Percentiles rank a stretch among this genome's conserved stretches.
Conservation (phyloP, 2,113 vertebrate genomes). For the Anhinga rufa region DNA sequence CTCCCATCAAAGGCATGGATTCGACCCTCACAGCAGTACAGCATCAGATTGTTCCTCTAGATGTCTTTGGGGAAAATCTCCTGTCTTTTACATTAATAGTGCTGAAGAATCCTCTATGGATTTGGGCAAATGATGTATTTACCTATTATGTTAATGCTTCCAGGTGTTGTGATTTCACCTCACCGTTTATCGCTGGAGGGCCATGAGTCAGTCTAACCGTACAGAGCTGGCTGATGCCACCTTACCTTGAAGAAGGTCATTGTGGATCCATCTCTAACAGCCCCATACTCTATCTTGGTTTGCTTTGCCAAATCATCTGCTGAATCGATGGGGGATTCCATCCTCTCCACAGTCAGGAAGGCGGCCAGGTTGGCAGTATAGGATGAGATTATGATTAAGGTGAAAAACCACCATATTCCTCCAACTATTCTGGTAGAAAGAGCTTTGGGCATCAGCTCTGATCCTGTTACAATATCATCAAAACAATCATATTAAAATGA, state of each 20-base stretch:
- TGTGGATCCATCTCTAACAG: constrained; percentile 94
- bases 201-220: accelerated
- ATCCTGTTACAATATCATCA: constrained; percentile 80
- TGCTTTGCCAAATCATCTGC: constrained; percentile 97
- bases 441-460: constrained; percentile 98
- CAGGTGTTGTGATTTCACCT: neutral
- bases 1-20: neutral
- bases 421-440: constrained; percentile 98
- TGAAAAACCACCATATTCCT: constrained; percentile 99
- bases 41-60: neutral
- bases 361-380: constrained; percentile 98
- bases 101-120: neutral
- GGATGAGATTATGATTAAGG: constrained; percentile 96
- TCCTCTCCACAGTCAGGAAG: constrained; percentile 96
- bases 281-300: constrained; percentile 97
- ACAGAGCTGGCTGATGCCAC: neutral
- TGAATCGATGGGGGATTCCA: constrained; percentile 97
- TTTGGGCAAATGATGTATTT: neutral
- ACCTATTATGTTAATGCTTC: neutral
- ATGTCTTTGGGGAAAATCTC: neutral
- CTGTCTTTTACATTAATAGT: neutral
- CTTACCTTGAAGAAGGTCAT: constrained; percentile 99
- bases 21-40: neutral
- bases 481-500: constrained; percentile 56
- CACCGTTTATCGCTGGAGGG: neutral